Conservation (phyloP, 2,797 vertebrate genomes). For the Rhyacichthys aspro region DNA sequence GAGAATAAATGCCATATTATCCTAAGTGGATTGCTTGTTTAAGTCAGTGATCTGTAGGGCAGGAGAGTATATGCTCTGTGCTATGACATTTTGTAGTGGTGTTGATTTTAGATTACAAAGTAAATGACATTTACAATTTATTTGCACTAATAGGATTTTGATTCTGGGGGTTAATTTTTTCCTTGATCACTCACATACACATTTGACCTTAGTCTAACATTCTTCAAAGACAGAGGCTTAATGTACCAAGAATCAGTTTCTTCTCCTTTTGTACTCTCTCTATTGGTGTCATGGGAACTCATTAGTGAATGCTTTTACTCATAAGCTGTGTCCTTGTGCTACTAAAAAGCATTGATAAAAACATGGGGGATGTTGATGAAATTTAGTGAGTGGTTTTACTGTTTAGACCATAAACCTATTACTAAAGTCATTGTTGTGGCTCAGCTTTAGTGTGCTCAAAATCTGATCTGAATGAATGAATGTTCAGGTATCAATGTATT, state of each 20-base stretch:
- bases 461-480: background rate
- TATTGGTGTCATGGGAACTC: conserved; percentile 48
- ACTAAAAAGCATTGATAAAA: conserved; percentile 17
- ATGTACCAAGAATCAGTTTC: conserved; percentile 46
- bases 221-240: conserved; percentile 38
- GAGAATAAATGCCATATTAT: conserved; percentile 31
- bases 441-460: conserved; percentile 28
- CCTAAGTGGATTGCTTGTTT: conserved; percentile 1
- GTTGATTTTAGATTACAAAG: too few species aligned
- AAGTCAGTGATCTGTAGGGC: conserved; percentile 15
- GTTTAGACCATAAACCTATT: conserved; percentile 11
- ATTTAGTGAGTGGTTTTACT: conserved; percentile 16
- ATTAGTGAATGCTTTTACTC: conserved; percentile 40
- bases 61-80: conserved; percentile 3
- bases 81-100: too few species aligned
- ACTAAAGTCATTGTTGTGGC: too few species aligned
- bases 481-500: too few species aligned
- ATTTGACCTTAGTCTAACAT: conserved; percentile 36
- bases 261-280: conserved; percentile 20
- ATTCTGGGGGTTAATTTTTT: too few species aligned
- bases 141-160: too few species aligned
- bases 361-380: conserved; percentile 5
- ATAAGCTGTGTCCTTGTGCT: conserved; percentile 27
- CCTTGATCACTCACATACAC: conserved; percentile 8
- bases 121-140: too few species aligned